Conservation (phyloP, 2,797 vertebrate species). For the Mus spretus region DNA sequence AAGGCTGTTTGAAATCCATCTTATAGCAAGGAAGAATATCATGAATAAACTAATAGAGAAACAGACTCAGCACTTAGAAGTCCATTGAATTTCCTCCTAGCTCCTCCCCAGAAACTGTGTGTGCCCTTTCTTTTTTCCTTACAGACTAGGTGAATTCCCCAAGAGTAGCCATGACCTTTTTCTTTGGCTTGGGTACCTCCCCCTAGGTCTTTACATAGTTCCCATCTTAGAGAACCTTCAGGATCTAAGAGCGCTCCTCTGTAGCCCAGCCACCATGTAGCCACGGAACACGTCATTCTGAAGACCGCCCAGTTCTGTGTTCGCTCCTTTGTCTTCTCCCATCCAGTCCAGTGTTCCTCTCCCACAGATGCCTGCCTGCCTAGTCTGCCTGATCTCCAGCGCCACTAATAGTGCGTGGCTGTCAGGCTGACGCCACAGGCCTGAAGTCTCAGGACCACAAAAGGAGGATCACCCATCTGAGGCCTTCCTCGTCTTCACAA, state of each 20-base stretch:
- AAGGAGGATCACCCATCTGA: not conserved
- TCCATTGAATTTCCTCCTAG: not conserved
- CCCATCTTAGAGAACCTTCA: slow-evolving; percentile 34
- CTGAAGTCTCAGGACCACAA: not conserved
- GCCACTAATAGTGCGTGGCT: not conserved
- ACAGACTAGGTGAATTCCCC: not conserved
- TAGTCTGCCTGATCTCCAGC: not conserved
- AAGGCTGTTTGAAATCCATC: slow-evolving; percentile 24
- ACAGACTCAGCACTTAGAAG: slow-evolving; percentile 30
- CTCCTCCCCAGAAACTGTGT: not conserved
- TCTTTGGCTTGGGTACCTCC: not conserved
- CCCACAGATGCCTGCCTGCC: not conserved
- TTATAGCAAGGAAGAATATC: not conserved
- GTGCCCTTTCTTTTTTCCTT: not conserved
- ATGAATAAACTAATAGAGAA: slow-evolving; percentile 45
- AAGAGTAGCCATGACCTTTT: not conserved
- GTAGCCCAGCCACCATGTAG: not conserved
- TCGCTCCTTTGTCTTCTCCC: not conserved
- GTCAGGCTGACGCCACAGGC: not conserved
- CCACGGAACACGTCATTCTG: not conserved
- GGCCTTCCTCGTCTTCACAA: not conserved
- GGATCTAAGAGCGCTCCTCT: slow-evolving; percentile 20
- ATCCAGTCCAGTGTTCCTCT: not conserved
- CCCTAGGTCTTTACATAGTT: slow-evolving; percentile 17
- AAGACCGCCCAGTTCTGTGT: not conserved